phyloP scores from a whole-genome alignment of 1,140 invertebrate genomes.

The Drosophila orosa region DNA sequence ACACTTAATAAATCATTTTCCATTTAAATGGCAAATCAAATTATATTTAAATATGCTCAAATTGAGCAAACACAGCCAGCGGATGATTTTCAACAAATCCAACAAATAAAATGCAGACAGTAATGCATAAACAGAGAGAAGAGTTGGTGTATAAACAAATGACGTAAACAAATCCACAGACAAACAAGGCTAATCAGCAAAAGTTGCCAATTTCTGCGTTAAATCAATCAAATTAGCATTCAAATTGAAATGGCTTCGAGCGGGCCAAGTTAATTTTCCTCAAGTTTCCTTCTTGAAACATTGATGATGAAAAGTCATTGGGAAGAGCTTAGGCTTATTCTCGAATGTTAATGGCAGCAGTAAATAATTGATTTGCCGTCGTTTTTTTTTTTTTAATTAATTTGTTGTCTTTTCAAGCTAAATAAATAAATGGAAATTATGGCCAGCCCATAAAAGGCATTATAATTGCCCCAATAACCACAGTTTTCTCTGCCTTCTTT shows the following conservation, averaged over 20 bases:
- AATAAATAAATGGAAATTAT: constrained; percentile 10
- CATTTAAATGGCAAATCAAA: constrained; percentile 68
- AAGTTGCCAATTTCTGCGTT: constrained; percentile 16
- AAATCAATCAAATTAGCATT: constrained; percentile 48
- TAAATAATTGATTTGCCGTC: constrained; percentile 4
- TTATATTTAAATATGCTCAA: constrained; percentile 66
- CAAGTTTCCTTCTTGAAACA: neutral
- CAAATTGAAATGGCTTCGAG: constrained; percentile 30
- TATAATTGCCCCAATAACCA: constrained; percentile 5
- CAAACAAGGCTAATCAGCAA: constrained; percentile 37
- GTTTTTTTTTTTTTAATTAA: constrained; percentile 2
- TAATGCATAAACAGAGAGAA: constrained; percentile 16
- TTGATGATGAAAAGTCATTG: neutral
- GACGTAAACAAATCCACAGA: constrained; percentile 13
- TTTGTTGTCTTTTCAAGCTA: neutral
- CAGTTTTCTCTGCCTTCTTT: neutral
- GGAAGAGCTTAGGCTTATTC: neutral
- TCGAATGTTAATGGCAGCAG: neutral
- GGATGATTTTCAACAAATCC: constrained; percentile 12
- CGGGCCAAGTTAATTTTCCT: neutral
- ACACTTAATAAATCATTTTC: constrained; percentile 67
- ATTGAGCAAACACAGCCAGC: constrained; percentile 48
- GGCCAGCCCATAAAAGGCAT: neutral
- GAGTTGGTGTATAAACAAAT: constrained; percentile 17
- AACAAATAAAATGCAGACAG: neutral